Conservation (phyloP, 2,888 invertebrate genomes). For the Tinea pellionella region DNA sequence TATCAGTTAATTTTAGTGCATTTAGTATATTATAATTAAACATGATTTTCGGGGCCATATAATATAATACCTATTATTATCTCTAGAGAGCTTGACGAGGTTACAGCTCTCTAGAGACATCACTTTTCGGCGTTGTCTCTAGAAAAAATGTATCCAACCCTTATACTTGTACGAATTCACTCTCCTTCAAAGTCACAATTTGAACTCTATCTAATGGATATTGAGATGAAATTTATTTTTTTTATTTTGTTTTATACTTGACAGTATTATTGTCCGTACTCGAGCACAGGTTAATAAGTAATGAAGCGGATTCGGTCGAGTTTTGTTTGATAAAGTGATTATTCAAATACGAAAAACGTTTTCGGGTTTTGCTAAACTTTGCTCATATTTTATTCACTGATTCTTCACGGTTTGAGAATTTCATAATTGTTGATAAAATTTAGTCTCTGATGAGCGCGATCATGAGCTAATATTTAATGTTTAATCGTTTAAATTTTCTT, state of each 20-base stretch:
- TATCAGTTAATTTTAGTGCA: not conserved
- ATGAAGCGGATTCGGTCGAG: slow-evolving; percentile 57
- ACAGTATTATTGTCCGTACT: slow-evolving; percentile 31
- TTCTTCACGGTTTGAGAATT: slow-evolving; percentile 55
- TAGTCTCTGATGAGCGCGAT: slow-evolving; percentile 21
- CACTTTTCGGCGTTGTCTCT: not conserved
- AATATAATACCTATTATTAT: not conserved
- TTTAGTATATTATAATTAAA: no score
- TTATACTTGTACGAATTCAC: not conserved
- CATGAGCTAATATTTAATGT: slow-evolving; percentile 10
- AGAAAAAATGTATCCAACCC: not conserved
- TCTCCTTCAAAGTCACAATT: not conserved
- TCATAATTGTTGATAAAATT: slow-evolving; percentile 52
- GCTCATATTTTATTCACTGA: slow-evolving; percentile 66
- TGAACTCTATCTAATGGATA: not conserved
- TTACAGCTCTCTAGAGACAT: not conserved
- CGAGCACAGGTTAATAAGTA: slow-evolving; percentile 62
- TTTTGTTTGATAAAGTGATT: slow-evolving; percentile 68
- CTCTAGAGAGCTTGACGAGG: not conserved
- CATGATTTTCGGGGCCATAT: no score
- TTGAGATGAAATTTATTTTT: not conserved
- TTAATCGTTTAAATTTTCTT: slow-evolving; percentile 7
- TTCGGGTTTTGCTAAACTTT: slow-evolving; percentile 61
- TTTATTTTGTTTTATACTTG: slow-evolving; percentile 9
- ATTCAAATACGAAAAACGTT: slow-evolving; percentile 68